phyloP scores from a whole-genome alignment of 2,113 vertebrate species.

The Seriola dumerili region DNA sequence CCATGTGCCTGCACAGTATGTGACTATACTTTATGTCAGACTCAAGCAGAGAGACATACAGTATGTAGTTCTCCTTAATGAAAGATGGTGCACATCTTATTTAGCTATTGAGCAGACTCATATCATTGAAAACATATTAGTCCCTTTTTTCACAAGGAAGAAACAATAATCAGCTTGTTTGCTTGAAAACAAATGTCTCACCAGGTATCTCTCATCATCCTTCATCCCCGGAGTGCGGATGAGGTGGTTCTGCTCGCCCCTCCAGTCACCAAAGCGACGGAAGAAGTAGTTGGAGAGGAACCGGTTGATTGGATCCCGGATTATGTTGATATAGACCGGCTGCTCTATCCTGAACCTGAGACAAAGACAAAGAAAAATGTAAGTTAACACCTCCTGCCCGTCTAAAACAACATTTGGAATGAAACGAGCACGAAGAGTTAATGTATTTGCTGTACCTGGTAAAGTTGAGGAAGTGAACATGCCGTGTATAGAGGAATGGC shows the following conservation, averaged over 20 bases:
- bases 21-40: not conserved
- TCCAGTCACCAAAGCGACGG: slow-evolving; percentile 98
- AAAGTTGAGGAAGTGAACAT: slow-evolving; percentile 99
- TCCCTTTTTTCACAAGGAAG: not conserved
- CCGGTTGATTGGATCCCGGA: slow-evolving; percentile 95
- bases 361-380: slow-evolving; percentile 22
- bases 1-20: not conserved
- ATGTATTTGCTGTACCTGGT: slow-evolving; percentile 87
- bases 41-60: not conserved
- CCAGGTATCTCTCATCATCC: slow-evolving; percentile 97
- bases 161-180: not conserved
- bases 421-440: not conserved
- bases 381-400: not conserved
- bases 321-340: slow-evolving; percentile 98
- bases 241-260: slow-evolving; percentile 98
- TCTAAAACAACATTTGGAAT: not conserved
- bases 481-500: slow-evolving; percentile 97
- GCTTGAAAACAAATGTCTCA: slow-evolving; percentile 75
- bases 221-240: slow-evolving; percentile 98
- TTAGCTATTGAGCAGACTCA: not conserved
- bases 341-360: slow-evolving; percentile 96
- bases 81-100: not conserved
- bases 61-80: not conserved
- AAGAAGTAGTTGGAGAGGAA: slow-evolving; percentile 99
- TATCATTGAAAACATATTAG: not conserved